phyloP scores from a whole-genome alignment of 2,113 vertebrate species.

The Phylloscopus whistleri region DNA sequence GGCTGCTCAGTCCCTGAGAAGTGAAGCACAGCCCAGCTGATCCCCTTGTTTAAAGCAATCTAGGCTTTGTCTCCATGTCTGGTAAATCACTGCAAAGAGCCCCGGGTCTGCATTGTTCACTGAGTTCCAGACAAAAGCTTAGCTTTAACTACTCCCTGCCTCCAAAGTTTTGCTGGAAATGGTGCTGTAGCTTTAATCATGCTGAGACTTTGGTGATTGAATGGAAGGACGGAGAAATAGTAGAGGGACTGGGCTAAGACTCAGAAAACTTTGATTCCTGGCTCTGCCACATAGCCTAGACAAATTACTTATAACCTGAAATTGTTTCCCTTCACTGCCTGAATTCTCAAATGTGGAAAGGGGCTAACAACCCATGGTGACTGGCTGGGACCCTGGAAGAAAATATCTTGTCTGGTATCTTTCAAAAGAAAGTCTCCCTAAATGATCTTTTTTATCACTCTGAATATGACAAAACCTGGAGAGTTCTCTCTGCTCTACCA shows the following conservation, averaged over 20 bases:
- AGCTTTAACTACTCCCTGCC: background rate
- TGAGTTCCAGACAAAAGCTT: background rate
- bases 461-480: background rate
- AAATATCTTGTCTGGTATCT: background rate
- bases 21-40: background rate
- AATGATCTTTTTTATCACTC: background rate
- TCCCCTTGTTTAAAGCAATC: background rate
- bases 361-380: background rate
- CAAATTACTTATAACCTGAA: background rate
- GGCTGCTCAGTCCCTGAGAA: background rate
- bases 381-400: background rate
- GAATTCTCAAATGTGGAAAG: background rate
- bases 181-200: background rate
- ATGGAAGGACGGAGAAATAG: background rate
- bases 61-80: background rate
- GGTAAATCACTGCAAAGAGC: background rate
- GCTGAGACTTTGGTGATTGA: background rate
- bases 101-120: background rate
- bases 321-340: background rate
- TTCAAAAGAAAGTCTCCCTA: background rate
- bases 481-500: background rate
- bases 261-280: background rate
- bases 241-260: background rate
- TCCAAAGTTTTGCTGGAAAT: background rate
- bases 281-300: background rate